Conservation (phyloP, 2,888 invertebrate genomes). For the Dysmachus trigonus region DNA sequence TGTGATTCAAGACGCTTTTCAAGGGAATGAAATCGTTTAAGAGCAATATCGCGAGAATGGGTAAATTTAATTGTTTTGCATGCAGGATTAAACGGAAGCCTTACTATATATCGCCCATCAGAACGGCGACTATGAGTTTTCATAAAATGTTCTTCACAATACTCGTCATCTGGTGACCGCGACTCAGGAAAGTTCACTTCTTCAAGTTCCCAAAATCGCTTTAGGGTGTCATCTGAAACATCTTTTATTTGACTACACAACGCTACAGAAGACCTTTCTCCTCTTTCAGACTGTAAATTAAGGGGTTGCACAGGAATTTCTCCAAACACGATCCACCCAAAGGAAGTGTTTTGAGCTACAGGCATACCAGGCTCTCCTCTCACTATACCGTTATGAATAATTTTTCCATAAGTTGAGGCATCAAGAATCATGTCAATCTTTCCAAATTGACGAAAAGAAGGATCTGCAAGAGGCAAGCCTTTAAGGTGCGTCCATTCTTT, state of each 20-base stretch:
- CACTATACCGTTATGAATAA: background rate
- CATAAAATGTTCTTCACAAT: background rate
- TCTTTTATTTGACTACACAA: background rate
- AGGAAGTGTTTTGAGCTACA: background rate
- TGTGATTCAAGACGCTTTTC: background rate
- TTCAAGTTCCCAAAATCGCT: background rate
- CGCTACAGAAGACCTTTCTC: background rate
- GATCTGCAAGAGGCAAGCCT: background rate
- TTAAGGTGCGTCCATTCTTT: background rate
- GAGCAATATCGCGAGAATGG: background rate
- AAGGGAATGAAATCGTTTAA: background rate
- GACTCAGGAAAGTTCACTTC: background rate
- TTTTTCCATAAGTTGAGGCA: background rate
- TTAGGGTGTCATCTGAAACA: background rate
- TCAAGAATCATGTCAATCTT: constrained; percentile 17
- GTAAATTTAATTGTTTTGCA: background rate
- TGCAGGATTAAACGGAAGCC: background rate
- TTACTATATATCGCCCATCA: background rate
- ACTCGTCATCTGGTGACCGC: background rate
- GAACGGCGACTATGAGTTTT: background rate
- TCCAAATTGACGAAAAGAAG: background rate
- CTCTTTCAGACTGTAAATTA: background rate
- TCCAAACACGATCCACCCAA: background rate
- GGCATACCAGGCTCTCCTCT: background rate
- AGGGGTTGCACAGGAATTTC: background rate